phyloP scores from a whole-genome alignment of 2,113 vertebrate genomes.

The Eira barbara region DNA sequence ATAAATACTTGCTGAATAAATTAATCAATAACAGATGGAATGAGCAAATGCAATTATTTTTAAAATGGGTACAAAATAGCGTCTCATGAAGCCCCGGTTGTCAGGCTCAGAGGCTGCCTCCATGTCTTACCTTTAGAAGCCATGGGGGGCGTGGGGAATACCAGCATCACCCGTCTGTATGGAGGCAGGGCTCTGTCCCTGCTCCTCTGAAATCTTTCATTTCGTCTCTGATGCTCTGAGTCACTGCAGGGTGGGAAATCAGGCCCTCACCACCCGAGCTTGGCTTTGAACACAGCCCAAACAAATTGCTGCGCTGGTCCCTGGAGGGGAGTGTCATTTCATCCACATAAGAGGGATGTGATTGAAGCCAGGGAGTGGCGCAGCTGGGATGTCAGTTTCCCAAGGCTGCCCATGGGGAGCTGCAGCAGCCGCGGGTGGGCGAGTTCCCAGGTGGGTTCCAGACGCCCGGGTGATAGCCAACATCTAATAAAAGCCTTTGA shows the following conservation, averaged over 20 bases:
- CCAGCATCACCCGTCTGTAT: rapidly evolving
- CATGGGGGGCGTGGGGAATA: not conserved
- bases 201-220: not conserved
- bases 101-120: not conserved
- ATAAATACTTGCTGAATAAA: not conserved
- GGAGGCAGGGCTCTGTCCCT: not conserved
- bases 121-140: not conserved
- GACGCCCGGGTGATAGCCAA: rapidly evolving
- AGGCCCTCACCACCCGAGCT: not conserved
- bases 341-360: not conserved
- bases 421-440: rapidly evolving
- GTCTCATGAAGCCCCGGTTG: not conserved
- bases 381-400: not conserved
- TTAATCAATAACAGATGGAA: not conserved
- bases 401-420: not conserved
- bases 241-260: constrained; percentile 13
- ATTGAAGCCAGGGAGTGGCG: not conserved
- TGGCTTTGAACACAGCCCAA: constrained; percentile 33
- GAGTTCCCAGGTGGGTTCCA: not conserved
- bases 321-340: constrained; percentile 27
- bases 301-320: not conserved
- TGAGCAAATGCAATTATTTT: not conserved
- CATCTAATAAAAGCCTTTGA: not conserved
- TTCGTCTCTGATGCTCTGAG: not conserved
- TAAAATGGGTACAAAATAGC: not conserved